A percentile compares a stretch with the other conserved stretches of the same genome.
Evolutionary conservation across 1,140 invertebrate genomes (phyloP).

Genomic region (Oscheius sp.): DNA sequence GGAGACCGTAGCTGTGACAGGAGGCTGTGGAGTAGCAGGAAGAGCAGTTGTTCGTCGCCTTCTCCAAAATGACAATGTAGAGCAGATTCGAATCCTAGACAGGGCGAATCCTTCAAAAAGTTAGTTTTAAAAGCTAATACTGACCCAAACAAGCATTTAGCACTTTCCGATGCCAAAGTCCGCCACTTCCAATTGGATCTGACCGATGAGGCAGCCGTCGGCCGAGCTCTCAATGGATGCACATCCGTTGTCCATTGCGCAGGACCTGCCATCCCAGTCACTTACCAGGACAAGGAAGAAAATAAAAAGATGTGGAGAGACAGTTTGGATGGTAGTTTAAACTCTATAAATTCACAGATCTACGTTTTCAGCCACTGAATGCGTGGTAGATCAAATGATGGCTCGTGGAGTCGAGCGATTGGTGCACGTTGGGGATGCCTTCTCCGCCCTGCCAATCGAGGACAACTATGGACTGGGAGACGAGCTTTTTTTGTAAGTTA

Average conservation of each 20-base stretch:
- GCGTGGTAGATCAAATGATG: conserved; percentile 20
- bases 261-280: conserved; percentile 6
- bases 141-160: neutral
- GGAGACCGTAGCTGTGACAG: conserved; percentile 24
- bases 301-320: conserved; percentile 25
- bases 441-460: conserved; percentile 24
- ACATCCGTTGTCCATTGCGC: conserved; percentile 23
- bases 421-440: conserved; percentile 21
- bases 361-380: conserved; percentile 26
- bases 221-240: conserved; percentile 14
- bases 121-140: neutral
- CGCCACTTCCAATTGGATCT: neutral
- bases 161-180: conserved; percentile 2
- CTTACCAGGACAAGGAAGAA: conserved; percentile 19
- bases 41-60: conserved; percentile 15
- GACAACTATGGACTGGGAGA: conserved; percentile 32
- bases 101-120: neutral
- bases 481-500: conserved; percentile 21
- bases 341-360: too few relatives aligned
- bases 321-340: conserved; percentile 31
- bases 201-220: conserved; percentile 9
- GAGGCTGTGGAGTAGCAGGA: conserved; percentile 20
- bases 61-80: conserved; percentile 19
- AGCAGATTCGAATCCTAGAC: conserved; percentile 17
- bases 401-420: neutral